These are phyloP conservation scores for Peromyscus leucopus DNA, from an alignment of 2,113 vertebrate species.

Conservation along the genomic window DNA sequence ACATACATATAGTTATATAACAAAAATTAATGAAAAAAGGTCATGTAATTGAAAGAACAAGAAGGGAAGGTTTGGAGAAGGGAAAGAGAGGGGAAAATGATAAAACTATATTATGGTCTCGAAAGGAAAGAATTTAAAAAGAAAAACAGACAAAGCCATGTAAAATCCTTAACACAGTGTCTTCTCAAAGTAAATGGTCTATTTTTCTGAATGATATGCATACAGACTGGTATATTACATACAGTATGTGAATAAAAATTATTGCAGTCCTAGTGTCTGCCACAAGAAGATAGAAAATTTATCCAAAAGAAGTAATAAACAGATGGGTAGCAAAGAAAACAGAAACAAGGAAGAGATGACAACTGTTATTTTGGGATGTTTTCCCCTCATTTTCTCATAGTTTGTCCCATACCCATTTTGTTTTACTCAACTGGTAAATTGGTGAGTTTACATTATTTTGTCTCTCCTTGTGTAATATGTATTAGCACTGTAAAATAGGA, in stretches of 20 bases:
- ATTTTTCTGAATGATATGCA: conserved; percentile 11
- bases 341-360: background rate
- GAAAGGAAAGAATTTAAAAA: background rate
- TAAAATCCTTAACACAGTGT: background rate
- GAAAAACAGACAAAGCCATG: background rate
- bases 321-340: conserved; percentile 2
- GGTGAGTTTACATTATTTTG: background rate
- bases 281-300: background rate
- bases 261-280: background rate
- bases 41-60: background rate
- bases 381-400: fast-evolving
- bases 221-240: conserved; percentile 1
- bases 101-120: background rate
- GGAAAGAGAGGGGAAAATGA: background rate
- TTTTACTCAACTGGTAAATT: background rate
- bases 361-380: background rate
- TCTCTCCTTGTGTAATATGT: background rate
- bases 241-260: background rate
- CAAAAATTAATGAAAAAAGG: background rate
- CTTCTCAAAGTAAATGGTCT: background rate
- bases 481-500: background rate
- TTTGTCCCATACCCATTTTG: background rate
- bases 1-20: background rate
- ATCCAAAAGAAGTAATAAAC: background rate
- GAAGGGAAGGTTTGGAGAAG: background rate